Percentiles rank a stretch among this genome's conserved stretches.
Conservation (phyloP, 2,113 vertebrate species). For the Hepsetus odoe region DNA sequence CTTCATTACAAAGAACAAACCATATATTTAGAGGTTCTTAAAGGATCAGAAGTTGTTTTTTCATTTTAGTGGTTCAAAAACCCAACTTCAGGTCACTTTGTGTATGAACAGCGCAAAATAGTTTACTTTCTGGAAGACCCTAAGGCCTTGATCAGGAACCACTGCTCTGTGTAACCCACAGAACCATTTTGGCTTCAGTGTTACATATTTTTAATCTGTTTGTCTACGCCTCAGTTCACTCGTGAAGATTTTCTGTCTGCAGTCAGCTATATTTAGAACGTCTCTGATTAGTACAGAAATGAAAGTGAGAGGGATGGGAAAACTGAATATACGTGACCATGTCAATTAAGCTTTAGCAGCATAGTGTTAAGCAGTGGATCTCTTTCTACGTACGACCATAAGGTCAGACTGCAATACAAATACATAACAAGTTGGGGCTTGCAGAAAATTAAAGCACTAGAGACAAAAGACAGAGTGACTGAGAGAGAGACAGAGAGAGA, state of each 20-base stretch:
- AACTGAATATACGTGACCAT: background rate
- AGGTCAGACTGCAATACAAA: constrained; percentile 75
- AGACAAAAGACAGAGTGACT: constrained; percentile 21
- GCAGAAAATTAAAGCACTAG: constrained; percentile 64
- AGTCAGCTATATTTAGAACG: background rate
- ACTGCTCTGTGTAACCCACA: too few relatives aligned
- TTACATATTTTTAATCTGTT: too few relatives aligned
- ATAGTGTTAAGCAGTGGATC: constrained; percentile 4
- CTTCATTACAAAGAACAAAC: too few relatives aligned
- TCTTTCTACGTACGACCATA: constrained; percentile 68
- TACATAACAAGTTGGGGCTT: constrained; percentile 73
- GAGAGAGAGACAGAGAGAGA: constrained; percentile 26
- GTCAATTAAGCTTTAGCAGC: background rate
- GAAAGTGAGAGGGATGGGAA: background rate
- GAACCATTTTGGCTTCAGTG: too few relatives aligned
- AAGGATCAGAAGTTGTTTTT: background rate
- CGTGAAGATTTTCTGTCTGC: too few relatives aligned
- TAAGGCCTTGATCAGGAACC: too few relatives aligned
- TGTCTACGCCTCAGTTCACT: too few relatives aligned
- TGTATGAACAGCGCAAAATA: too few relatives aligned
- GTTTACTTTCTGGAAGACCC: too few relatives aligned
- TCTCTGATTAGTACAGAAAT: background rate
- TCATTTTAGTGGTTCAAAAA: too few relatives aligned
- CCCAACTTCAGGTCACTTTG: too few relatives aligned
- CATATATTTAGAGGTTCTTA: background rate